A percentile compares a stretch with the other conserved stretches of the same genome.
These are phyloP conservation scores for Alosa alosa DNA, from an alignment of 2,113 vertebrate genomes.

Conservation along the genomic window DNA sequence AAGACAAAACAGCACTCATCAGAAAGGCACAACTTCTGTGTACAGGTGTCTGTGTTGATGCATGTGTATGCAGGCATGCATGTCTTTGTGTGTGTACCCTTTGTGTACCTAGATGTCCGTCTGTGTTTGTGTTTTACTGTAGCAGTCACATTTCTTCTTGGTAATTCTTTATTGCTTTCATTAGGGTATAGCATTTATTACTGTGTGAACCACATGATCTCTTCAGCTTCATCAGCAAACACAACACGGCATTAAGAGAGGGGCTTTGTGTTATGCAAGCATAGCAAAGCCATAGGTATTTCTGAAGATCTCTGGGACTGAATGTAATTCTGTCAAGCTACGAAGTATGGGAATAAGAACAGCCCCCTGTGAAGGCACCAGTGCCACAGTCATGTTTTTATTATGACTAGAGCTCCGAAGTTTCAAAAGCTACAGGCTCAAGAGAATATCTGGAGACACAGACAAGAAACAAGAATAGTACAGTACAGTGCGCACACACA, in stretches of 20 bases:
- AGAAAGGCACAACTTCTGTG: not conserved
- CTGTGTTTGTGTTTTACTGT: not conserved
- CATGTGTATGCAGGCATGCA: not conserved
- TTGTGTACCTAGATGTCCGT: not conserved
- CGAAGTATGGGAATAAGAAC: slow-evolving; percentile 30
- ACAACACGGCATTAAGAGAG: not conserved
- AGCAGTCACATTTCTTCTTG: not conserved
- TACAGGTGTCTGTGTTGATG: not conserved
- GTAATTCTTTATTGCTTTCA: not conserved
- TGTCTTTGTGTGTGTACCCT: not conserved
- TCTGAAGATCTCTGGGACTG: not conserved
- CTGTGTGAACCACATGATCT: not conserved
- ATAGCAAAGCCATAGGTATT: not conserved
- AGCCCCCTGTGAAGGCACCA: slow-evolving; percentile 21
- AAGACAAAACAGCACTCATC: not conserved
- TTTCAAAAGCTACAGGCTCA: not conserved
- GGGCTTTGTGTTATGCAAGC: not conserved
- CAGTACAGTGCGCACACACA: too few species aligned
- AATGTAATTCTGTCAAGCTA: slow-evolving; percentile 21
- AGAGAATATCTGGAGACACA: not conserved
- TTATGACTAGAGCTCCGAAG: not conserved
- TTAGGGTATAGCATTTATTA: not conserved
- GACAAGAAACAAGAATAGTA: not conserved
- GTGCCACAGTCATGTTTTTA: slow-evolving; percentile 31
- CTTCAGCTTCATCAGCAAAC: not conserved